Base-by-base conservation (phyloP, 2,113 vertebrate genomes). In the Emydocephalus ijimae region DNA sequence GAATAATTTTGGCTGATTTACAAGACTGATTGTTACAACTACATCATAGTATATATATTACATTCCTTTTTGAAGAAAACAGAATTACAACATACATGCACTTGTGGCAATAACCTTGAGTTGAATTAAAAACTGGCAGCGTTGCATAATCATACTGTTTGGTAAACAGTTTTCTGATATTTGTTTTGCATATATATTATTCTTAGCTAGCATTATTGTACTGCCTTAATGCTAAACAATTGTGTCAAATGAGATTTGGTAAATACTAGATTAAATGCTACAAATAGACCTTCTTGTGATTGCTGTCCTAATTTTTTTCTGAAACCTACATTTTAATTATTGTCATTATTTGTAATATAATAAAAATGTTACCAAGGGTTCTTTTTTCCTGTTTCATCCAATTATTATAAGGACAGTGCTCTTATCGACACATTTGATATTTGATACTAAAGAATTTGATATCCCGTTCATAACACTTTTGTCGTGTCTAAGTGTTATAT, bases 201-300 rank as follows among this genome's bases (percentile, higher is more conserved):
- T 59, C 56, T 86, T 24, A 93, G 81, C 55, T 48, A 93, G 81
- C 14, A 0, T 55, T 94, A 90, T 39, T 21, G 95, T 91, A 24
- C 24, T 91, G 20, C 89, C 14, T 24, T 93, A n/a, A 48, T 95
- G 92, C 92, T 96, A 93, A 96, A 96, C 92, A 89, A 93, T 95
- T 96, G 89, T 90, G 95, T 95, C 95, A 95, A 95, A 87, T 89
- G 94, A 96, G 93, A 94, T 92, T 0, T 94, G 95, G 90, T 94
- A 94, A 95, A 93, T 48, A 56, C 39, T 92, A 93, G 94, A 94
- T 96, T 95, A 89, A 24, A 91, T 96, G 95, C 92, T 87, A 88
- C 91, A 92, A 95, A 56, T 93, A 90, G 52, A 85, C 95, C 57
- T 29, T 89, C 57, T 29, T 89, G 39, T 93, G 85, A 1, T 87